These are phyloP conservation scores for Kryptopterus vitreolus DNA, from an alignment of 2,797 vertebrate genomes.

Conservation along the genomic window DNA sequence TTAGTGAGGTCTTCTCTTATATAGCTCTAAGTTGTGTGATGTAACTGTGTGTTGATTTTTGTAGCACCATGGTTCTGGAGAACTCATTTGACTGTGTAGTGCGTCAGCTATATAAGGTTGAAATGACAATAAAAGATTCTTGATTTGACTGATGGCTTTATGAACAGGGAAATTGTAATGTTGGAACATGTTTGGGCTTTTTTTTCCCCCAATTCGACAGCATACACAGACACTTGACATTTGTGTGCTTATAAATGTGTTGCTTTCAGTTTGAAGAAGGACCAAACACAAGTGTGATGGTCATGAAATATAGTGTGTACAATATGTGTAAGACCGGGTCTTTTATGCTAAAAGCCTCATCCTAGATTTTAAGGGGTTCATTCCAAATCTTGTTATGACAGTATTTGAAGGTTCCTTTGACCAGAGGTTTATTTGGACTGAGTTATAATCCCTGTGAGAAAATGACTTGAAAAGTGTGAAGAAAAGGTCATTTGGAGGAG, in stretches of 20 bases:
- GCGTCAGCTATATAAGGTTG: too few relatives aligned
- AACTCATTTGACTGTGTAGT: too few relatives aligned
- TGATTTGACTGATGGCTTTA: too few relatives aligned
- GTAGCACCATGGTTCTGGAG: too few relatives aligned
- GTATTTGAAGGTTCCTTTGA: neutral
- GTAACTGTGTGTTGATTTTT: too few relatives aligned
- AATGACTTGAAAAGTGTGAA: conserved; percentile 29
- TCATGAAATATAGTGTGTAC: neutral
- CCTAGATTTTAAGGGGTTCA: neutral
- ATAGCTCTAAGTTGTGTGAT: too few relatives aligned
- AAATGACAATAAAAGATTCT: too few relatives aligned
- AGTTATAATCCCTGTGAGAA: conserved; percentile 7
- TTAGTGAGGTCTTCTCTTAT: too few relatives aligned
- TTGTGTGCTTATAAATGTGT: neutral
- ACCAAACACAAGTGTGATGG: neutral
- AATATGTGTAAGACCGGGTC: neutral
- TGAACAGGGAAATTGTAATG: too few relatives aligned
- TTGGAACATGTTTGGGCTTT: too few relatives aligned
- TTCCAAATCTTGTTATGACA: neutral
- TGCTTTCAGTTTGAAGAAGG: neutral
- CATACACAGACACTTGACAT: neutral
- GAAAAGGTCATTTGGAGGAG: conserved; percentile 45
- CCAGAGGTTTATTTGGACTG: conserved; percentile 18
- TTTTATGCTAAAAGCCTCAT: too few relatives aligned
- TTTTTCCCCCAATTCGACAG: too few relatives aligned